Evolutionary conservation across 2,113 vertebrate genomes (phyloP), one percentile per base, ranked within the genome.

Genomic region (Limanda limanda): DNA sequence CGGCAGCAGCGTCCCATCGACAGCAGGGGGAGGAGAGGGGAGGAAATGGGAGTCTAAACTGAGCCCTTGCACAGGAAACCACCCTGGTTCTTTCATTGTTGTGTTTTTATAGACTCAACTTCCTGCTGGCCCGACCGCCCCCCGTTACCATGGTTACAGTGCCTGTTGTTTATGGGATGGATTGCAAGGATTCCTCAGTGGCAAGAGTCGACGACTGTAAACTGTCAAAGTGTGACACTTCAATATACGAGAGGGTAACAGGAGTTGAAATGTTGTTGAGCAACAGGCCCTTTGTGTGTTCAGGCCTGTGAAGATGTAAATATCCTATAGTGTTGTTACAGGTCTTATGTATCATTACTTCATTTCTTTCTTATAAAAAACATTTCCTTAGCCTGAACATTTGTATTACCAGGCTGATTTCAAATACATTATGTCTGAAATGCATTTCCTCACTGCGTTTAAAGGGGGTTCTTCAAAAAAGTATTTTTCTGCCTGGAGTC

Each of bases 21-120:
- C 70, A 75, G 58, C 66, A 58, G 40, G 55, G 73, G 77, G 74
- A 68, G 78, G 61, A 61, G 52, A 70, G 55, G 72, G 80, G 82
- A 91, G 90, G 92, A 92, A 92, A 88, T 86, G 84, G 72, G 76
- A 88, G 80, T 90, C 90, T 92, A 92, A 93, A 93, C 88, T 92
- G 84, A 85, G 89, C 87, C 82, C 90, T 88, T 63, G 82, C 88
- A 94, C 91, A 93, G 92, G 92, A 93, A 94, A 89, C 88, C 81
- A 75, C 86, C 76, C 86, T 57, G 73, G 70, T 86, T 88, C 87
- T 88, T 80, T 90, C 88, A 92, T 93, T 93, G 92, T 93, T 93
- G 85, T 92, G 89, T 89, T 93, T 93, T 93, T 93, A 93, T 92
- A 91, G 88, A 91, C 86, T 84, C 56, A 51, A 86, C 91, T 93